Conservation (phyloP, 1,140 invertebrate species). For the Acyrthosiphon pisum region DNA sequence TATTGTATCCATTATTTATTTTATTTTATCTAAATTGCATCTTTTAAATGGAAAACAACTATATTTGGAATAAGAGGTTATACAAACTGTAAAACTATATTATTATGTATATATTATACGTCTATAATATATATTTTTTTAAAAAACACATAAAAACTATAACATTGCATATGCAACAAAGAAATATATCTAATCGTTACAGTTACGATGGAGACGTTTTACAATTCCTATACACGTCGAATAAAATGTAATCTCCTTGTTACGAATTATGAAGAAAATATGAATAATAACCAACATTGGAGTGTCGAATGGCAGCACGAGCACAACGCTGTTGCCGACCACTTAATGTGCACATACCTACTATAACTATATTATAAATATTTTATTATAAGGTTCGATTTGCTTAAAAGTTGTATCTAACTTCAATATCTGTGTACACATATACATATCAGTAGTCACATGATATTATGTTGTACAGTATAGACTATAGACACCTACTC, state of each 20-base stretch:
- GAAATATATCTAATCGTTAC: neutral
- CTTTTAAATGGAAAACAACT: neutral
- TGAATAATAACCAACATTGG: neutral
- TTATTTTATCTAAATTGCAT: neutral
- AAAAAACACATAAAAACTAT: neutral
- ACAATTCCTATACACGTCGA: neutral
- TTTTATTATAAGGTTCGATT: neutral
- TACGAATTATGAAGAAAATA: neutral
- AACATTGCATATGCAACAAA: neutral
- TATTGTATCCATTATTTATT: neutral
- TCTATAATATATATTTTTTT: neutral
- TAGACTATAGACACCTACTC: neutral
- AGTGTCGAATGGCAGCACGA: neutral
- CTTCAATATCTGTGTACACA: neutral
- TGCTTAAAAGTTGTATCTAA: neutral
- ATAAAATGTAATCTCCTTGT: neutral
- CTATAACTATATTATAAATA: neutral
- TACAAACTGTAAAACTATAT: neutral
- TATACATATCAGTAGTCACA: neutral
- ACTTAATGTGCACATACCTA: neutral
- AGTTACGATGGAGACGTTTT: neutral
- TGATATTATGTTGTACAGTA: neutral
- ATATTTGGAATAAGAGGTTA: neutral
- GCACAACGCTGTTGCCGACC: neutral
- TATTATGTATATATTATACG: neutral